These are phyloP conservation scores for Ia io DNA, from an alignment of 2,113 vertebrate species.

Conservation along the genomic window DNA sequence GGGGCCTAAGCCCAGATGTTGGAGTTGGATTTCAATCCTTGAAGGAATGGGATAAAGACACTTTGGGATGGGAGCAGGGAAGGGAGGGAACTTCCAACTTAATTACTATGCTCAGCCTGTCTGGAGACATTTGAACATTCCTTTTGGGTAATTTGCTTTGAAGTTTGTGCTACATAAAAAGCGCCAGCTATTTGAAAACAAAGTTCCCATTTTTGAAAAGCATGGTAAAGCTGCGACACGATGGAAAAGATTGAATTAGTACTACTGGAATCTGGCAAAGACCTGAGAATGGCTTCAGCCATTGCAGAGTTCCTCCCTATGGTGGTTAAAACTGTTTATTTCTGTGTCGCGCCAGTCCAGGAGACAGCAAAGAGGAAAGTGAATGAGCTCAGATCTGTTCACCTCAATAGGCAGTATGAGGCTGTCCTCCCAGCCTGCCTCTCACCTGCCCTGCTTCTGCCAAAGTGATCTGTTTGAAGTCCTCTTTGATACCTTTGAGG, in stretches of 20 bases:
- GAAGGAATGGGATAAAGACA: neutral
- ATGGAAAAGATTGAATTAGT: constrained; percentile 35
- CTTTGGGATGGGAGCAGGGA: neutral
- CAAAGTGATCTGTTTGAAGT: constrained; percentile 46
- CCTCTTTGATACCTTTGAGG: constrained; percentile 20
- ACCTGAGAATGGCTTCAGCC: constrained; percentile 44
- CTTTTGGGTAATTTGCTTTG: constrained; percentile 38
- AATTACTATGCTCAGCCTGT: constrained; percentile 6
- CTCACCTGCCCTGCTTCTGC: neutral
- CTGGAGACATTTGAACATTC: constrained; percentile 28
- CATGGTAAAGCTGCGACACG: neutral
- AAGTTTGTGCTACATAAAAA: constrained; percentile 52
- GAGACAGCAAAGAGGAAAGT: constrained; percentile 59
- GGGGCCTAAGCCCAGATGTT: neutral
- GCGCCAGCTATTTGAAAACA: constrained; percentile 59
- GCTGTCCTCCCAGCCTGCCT: constrained; percentile 43
- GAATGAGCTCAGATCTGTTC: constrained; percentile 63
- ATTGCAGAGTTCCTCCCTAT: constrained; percentile 61
- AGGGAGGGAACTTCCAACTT: neutral
- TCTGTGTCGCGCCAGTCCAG: constrained; percentile 67
- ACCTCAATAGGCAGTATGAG: constrained; percentile 60
- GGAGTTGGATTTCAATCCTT: neutral
- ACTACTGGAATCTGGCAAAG: constrained; percentile 49
- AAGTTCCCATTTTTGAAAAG: constrained; percentile 66
- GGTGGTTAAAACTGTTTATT: constrained; percentile 71